Base-by-base conservation (phyloP, 2,113 vertebrate genomes). In the Rhabdornis inornatus region DNA sequence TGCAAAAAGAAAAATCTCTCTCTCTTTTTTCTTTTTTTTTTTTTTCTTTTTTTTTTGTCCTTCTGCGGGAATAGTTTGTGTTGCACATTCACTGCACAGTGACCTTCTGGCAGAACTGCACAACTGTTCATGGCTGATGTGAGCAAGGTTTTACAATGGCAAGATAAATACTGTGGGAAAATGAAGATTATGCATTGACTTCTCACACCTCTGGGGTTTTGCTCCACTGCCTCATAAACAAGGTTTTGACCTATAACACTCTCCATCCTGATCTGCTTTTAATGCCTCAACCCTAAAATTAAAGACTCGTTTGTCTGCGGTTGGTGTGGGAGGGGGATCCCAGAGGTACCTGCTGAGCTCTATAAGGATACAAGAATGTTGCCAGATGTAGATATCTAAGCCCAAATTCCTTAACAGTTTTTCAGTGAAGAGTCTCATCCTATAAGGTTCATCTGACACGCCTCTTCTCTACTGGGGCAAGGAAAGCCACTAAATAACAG, bases 241-340 rank as follows among this genome's bases (percentile, higher is more conserved):
- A 83, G 75, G 56, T 3, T 45, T 17, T 69, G 64, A 56, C 45
- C 70, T 40, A 0, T 3, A 28, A 21, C 57, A 27, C 30, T 11
- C 74, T 87, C 53, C 33, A 19, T 52, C 35, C 82, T 44, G 47
- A 83, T 47, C 78, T 35, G 70, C 53, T 83, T 66, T 59, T 37
- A 24, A 57, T 80, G 87, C 78, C 53, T 55, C 24, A 57, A 27
- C 27, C 47, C 64, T 30, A 18, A 61, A 50, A 65, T 33, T 45
- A 17, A 72, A 74, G n/a, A 2, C 7, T 13, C 0, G 0, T 63
- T 79, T 76, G 35, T 28, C 72, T 66, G 25, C 11, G 5, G 13
- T 0, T 42, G 42, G 28, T 19, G 39, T 25, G 68, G 57, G 44
- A 61, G 45, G 16, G 33, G 56, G 37, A n/a, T 30, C 24, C 22